phyloP scores from a whole-genome alignment of 2,113 vertebrate genomes.

The Burhinus oedicnemus region DNA sequence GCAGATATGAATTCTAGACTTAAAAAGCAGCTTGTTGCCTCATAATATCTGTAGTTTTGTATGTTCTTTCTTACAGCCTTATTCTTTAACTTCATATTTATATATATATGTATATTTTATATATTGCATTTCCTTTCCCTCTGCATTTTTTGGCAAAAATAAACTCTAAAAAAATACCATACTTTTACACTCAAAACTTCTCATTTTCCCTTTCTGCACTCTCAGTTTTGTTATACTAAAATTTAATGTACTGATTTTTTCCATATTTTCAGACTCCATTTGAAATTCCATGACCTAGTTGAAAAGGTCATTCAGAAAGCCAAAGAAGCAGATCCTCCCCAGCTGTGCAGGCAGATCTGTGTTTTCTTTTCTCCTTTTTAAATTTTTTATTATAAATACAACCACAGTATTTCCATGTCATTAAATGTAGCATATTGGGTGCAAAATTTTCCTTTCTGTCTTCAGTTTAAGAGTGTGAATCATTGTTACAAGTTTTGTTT shows the following conservation, averaged over 20 bases:
- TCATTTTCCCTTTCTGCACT: background rate
- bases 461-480: background rate
- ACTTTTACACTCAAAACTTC: background rate
- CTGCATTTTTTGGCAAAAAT: background rate
- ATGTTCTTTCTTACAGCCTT: background rate
- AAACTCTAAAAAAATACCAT: background rate
- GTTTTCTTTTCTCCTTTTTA: background rate
- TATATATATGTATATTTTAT: background rate
- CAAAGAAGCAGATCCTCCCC: background rate
- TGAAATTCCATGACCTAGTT: background rate
- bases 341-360: background rate
- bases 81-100: background rate
- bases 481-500: background rate
- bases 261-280: background rate
- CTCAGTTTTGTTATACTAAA: background rate
- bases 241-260: background rate
- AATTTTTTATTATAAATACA: background rate
- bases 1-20: background rate
- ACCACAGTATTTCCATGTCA: background rate
- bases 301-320: background rate
- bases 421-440: background rate
- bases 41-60: background rate
- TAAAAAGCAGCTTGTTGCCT: conserved; percentile 12
- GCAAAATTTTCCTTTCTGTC: background rate
- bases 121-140: background rate